Evolutionary conservation across 2,888 invertebrate species (phyloP).

Genomic region (Macaria notata): DNA sequence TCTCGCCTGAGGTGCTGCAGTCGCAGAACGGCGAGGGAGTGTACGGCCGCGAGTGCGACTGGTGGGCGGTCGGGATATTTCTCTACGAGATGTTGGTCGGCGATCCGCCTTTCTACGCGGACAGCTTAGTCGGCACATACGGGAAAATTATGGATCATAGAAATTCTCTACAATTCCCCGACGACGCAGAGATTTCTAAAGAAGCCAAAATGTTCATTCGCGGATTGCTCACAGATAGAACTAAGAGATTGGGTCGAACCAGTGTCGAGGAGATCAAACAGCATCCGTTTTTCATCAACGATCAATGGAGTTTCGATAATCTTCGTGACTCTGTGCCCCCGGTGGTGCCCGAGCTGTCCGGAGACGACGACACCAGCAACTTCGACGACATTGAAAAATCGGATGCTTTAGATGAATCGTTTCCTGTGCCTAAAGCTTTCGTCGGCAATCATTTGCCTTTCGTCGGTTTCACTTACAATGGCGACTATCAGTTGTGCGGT

Average conservation of each 20-base stretch:
- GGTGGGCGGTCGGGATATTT: conserved; percentile 99
- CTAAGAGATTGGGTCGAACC: conserved; percentile 93
- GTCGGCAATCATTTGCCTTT: conserved; percentile 99
- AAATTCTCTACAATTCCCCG: conserved; percentile 96
- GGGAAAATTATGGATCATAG: conserved; percentile 99
- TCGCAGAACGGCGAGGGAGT: conserved; percentile 98
- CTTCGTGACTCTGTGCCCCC: conserved; percentile 97
- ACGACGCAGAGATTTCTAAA: conserved; percentile 95
- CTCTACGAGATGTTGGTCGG: conserved; percentile 99
- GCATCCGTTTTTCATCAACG: conserved; percentile 97
- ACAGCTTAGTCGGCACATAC: conserved; percentile 98
- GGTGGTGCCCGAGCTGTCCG: conserved; percentile 96
- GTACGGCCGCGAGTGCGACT: conserved; percentile 98
- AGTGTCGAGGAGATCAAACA: conserved; percentile 97
- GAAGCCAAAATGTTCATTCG: conserved; percentile 94
- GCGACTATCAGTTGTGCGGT: conserved; percentile 91
- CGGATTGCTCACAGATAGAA: conserved; percentile 96
- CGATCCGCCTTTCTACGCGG: conserved; percentile 99
- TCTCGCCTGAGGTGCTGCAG: conserved; percentile 98
- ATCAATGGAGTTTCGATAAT: conserved; percentile 99
- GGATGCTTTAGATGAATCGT: conserved; percentile 95
- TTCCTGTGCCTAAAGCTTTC: conserved; percentile 98
- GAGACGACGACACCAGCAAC: conserved; percentile 99
- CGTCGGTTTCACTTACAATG: conserved; percentile 98
- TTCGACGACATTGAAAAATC: conserved; percentile 99